phyloP scores from a whole-genome alignment of 2,113 vertebrate species.

The Hippocampus comes region DNA sequence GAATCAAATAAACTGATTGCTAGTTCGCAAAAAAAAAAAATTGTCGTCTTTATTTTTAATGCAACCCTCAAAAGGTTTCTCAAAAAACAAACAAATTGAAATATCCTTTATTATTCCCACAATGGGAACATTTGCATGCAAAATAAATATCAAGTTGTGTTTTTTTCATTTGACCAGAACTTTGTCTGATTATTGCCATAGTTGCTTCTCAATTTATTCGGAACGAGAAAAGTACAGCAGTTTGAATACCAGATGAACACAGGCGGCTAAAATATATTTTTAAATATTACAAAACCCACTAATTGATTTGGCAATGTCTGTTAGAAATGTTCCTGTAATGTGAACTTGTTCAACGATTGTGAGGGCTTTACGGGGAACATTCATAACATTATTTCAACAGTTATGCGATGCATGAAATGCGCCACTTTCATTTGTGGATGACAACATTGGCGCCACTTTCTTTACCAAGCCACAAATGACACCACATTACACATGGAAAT shows the following conservation, averaged over 20 bases:
- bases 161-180: not conserved
- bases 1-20: not conserved
- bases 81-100: no score
- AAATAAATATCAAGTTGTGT: not conserved
- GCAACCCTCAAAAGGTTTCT: no score
- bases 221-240: not conserved
- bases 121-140: no score
- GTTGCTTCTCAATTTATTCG: not conserved
- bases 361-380: no score
- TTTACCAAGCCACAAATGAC: not conserved
- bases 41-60: not conserved
- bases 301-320: no score
- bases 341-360: no score
- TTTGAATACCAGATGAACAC: not conserved
- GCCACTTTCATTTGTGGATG: no score
- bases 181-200: not conserved
- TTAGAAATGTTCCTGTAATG: no score
- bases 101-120: not conserved
- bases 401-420: no score
- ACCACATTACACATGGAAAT: not conserved
- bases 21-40: not conserved
- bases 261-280: not conserved
- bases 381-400: no score
- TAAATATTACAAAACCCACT: no score
- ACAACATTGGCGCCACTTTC: not conserved